Percentiles rank a stretch among this genome's conserved stretches.
Conservation (phyloP, 2,888 invertebrate species). For the Xestoiulus laeticollis region DNA sequence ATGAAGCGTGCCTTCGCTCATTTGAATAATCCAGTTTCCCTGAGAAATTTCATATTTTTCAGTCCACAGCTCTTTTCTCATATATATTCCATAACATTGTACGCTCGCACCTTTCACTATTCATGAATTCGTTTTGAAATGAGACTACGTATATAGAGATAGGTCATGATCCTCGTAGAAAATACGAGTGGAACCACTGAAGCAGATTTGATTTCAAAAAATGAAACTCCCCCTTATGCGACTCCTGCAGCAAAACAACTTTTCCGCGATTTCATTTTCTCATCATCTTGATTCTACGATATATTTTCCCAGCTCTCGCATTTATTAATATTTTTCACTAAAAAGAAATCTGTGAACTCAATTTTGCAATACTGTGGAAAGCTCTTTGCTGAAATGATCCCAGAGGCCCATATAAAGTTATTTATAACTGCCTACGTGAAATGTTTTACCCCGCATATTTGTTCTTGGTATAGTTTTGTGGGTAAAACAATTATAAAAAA, state of each 20-base stretch:
- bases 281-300: not conserved
- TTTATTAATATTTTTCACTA: not conserved
- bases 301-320: not conserved
- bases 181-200: constrained; percentile 16
- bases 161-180: not conserved
- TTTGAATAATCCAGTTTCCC: constrained; percentile 34
- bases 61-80: not conserved
- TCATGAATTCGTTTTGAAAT: constrained; percentile 33
- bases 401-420: not conserved
- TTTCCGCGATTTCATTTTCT: not conserved
- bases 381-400: not conserved
- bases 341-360: not conserved
- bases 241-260: not conserved
- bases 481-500: too few species aligned
- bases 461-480: not conserved
- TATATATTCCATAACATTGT: not conserved
- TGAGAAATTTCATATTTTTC: constrained; percentile 11
- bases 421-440: not conserved
- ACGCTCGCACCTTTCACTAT: not conserved
- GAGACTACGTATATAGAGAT: not conserved
- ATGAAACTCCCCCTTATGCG: not conserved
- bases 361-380: not conserved
- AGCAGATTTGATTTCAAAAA: constrained; percentile 15
- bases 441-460: not conserved
- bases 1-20: not conserved